These are phyloP conservation scores for Drosophila niveifrons DNA, from an alignment of 2,888 invertebrate genomes.

Conservation along the genomic window DNA sequence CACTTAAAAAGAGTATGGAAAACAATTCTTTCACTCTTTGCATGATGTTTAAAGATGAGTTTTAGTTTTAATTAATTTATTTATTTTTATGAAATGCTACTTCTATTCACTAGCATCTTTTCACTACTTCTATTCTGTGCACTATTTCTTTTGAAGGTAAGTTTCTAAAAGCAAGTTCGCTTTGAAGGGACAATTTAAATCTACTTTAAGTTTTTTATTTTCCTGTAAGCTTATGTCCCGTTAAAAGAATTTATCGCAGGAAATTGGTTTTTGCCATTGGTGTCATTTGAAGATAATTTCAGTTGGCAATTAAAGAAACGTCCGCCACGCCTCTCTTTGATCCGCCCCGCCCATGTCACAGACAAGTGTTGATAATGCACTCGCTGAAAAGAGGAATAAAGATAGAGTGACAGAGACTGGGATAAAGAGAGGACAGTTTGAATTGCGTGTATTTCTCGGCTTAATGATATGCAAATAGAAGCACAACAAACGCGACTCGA, in stretches of 20 bases:
- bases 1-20: no score
- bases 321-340: not conserved
- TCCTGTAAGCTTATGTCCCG: not conserved
- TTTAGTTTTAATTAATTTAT: no score
- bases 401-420: conserved; percentile 7
- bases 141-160: no score
- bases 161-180: no score
- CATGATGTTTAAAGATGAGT: no score
- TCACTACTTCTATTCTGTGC: no score
- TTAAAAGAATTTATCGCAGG: not conserved
- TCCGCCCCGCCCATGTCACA: conserved; percentile 5
- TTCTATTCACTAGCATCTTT: no score
- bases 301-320: conserved; percentile 1
- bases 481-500: conserved; percentile 50
- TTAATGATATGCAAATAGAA: conserved; percentile 77
- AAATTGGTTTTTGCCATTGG: conserved; percentile 21
- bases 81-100: no score
- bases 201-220: no score
- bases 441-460: conserved; percentile 50
- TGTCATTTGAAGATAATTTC: conserved; percentile 3
- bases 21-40: no score
- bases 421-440: conserved; percentile 37
- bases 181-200: no score
- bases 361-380: conserved; percentile 68
- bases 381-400: conserved; percentile 22